These are phyloP conservation scores for Syritta pipiens DNA, from an alignment of 2,888 invertebrate species.

Conservation along the genomic window DNA sequence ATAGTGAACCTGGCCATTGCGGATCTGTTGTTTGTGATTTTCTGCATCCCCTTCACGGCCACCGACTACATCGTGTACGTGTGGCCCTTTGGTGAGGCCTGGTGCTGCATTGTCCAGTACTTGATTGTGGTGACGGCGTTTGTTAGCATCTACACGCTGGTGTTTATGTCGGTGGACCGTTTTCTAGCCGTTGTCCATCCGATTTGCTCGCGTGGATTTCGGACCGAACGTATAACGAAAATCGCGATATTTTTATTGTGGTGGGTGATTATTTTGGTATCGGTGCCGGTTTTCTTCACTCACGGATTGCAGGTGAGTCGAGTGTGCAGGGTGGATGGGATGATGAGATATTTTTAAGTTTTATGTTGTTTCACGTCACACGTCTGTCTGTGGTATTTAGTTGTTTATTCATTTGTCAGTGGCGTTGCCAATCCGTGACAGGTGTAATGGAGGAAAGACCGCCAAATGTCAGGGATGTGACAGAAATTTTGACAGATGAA, in stretches of 20 bases:
- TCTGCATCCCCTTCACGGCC: slow-evolving; percentile 96
- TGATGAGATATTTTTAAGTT: neutral
- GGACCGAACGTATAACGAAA: slow-evolving; percentile 89
- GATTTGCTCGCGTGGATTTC: slow-evolving; percentile 89
- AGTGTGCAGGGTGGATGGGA: neutral
- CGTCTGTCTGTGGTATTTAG: too few species aligned
- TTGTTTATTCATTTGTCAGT: too few species aligned
- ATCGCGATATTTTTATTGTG: slow-evolving; percentile 88
- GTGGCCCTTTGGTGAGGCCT: slow-evolving; percentile 94
- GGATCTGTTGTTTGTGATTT: slow-evolving; percentile 92
- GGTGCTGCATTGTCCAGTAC: slow-evolving; percentile 95
- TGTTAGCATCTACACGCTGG: slow-evolving; percentile 94
- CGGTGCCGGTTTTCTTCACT: slow-evolving; percentile 86
- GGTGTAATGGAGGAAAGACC: too few species aligned
- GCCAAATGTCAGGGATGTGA: too few species aligned
- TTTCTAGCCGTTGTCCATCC: slow-evolving; percentile 97
- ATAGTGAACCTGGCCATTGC: slow-evolving; percentile 94
- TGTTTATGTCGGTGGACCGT: slow-evolving; percentile 94
- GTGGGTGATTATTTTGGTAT: slow-evolving; percentile 87
- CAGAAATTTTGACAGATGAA: too few species aligned
- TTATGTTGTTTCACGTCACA: neutral
- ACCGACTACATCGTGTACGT: slow-evolving; percentile 90
- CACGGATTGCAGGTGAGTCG: slow-evolving; percentile 84
- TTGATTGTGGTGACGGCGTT: slow-evolving; percentile 94
- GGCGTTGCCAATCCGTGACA: too few species aligned